These are phyloP conservation scores for Papilio polytes DNA, from an alignment of 1,140 invertebrate species.

Conservation along the genomic window DNA sequence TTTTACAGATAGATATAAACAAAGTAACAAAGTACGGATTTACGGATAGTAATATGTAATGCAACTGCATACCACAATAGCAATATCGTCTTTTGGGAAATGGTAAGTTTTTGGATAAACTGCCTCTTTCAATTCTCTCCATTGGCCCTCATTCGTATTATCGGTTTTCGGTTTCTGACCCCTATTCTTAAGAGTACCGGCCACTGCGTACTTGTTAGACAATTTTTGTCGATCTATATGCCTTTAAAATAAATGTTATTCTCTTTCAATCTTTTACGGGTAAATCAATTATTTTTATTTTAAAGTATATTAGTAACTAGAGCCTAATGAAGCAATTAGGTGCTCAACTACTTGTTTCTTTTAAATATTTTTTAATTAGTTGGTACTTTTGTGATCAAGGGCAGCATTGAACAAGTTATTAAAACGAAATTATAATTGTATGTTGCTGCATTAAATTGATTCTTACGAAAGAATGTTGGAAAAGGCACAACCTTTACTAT, in stretches of 20 bases:
- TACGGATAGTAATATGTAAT: too few species aligned
- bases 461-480: too few species aligned
- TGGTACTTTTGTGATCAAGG: too few species aligned
- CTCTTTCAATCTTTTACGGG: neutral
- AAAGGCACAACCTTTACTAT: too few species aligned
- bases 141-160: constrained; percentile 52
- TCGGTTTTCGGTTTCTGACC: constrained; percentile 38
- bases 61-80: constrained; percentile 57
- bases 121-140: constrained; percentile 53
- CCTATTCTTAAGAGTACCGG: constrained; percentile 55
- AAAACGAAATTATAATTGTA: too few species aligned
- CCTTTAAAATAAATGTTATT: neutral
- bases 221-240: constrained; percentile 23
- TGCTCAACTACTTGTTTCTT: too few species aligned
- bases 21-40: neutral
- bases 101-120: constrained; percentile 52
- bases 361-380: too few species aligned
- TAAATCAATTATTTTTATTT: too few species aligned
- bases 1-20: neutral
- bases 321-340: too few species aligned
- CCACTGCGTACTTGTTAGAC: constrained; percentile 53
- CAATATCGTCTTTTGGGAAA: constrained; percentile 63
- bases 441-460: too few species aligned
- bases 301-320: too few species aligned
- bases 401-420: too few species aligned